These are phyloP conservation scores for Pristionchus exspectatus DNA, from an alignment of 2,888 invertebrate species.

Conservation along the genomic window DNA sequence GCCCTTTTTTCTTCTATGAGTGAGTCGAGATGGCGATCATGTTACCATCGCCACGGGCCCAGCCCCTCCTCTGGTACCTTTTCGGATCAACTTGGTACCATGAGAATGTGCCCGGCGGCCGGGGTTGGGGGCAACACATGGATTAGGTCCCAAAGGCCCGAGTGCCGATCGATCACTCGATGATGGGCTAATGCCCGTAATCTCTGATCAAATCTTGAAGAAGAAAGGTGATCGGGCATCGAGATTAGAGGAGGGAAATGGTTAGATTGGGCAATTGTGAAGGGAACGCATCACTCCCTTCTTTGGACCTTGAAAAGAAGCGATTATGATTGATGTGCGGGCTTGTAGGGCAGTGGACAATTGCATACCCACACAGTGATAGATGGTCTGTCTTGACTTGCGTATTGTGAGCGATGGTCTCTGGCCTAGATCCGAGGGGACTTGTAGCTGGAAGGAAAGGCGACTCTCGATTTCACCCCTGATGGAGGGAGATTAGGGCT, in stretches of 20 bases:
- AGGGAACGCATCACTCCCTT: neutral
- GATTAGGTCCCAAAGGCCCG: slow-evolving; percentile 6
- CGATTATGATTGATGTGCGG: slow-evolving; percentile 42
- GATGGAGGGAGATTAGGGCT: slow-evolving; percentile 41
- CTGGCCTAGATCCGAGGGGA: neutral
- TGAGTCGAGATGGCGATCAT: slow-evolving; percentile 6
- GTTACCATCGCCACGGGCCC: slow-evolving; percentile 4
- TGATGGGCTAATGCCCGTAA: slow-evolving; percentile 28
- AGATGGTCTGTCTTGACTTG: neutral
- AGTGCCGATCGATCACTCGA: neutral
- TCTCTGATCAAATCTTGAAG: slow-evolving; percentile 25
- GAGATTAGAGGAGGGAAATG: neutral
- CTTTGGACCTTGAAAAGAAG: slow-evolving; percentile 1
- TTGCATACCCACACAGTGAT: neutral
- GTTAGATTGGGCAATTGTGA: slow-evolving; percentile 10
- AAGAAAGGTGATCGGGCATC: slow-evolving; percentile 15
- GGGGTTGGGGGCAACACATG: neutral
- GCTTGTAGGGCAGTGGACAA: neutral
- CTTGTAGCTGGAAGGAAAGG: neutral
- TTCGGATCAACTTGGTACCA: neutral
- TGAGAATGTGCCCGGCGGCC: neutral
- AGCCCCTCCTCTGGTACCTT: neutral
- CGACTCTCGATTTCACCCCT: slow-evolving; percentile 29
- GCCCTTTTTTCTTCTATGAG: slow-evolving; percentile 5
- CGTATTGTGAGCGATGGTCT: neutral